Conservation (phyloP, 2,888 invertebrate species). For the Alcis repandata region DNA sequence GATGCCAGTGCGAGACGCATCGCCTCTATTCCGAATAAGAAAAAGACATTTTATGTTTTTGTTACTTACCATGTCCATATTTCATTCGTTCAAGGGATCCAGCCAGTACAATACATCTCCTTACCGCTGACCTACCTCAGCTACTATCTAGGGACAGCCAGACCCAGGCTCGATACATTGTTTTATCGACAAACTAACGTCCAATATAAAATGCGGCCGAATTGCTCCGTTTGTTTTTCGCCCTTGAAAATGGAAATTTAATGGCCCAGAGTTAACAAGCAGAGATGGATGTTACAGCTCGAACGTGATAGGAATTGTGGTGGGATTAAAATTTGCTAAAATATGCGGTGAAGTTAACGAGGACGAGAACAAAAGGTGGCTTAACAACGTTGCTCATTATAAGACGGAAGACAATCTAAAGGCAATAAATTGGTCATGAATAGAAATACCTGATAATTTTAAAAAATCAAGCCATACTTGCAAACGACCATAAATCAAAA, state of each 20-base stretch:
- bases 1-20: too few relatives aligned
- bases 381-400: slow-evolving; percentile 10
- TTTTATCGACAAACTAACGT: slow-evolving; percentile 19
- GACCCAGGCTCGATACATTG: slow-evolving; percentile 32
- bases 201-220: slow-evolving; percentile 40
- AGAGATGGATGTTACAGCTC: slow-evolving; percentile 23
- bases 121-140: slow-evolving; percentile 30
- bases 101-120: slow-evolving; percentile 4
- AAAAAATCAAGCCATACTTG: neutral
- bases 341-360: slow-evolving; percentile 11
- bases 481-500: neutral
- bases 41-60: neutral
- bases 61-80: neutral
- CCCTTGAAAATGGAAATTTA: slow-evolving; percentile 41
- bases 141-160: slow-evolving; percentile 39
- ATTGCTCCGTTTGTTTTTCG: slow-evolving; percentile 45
- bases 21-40: neutral
- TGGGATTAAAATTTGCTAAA: slow-evolving; percentile 13
- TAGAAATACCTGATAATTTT: neutral
- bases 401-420: neutral
- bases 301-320: slow-evolving; percentile 27
- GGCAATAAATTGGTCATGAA: slow-evolving; percentile 7
- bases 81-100: neutral
- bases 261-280: slow-evolving; percentile 31
- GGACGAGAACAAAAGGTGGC: slow-evolving; percentile 3